These are phyloP conservation scores for Anguilla obscura DNA, from an alignment of 2,797 vertebrate genomes.

Conservation along the genomic window DNA sequence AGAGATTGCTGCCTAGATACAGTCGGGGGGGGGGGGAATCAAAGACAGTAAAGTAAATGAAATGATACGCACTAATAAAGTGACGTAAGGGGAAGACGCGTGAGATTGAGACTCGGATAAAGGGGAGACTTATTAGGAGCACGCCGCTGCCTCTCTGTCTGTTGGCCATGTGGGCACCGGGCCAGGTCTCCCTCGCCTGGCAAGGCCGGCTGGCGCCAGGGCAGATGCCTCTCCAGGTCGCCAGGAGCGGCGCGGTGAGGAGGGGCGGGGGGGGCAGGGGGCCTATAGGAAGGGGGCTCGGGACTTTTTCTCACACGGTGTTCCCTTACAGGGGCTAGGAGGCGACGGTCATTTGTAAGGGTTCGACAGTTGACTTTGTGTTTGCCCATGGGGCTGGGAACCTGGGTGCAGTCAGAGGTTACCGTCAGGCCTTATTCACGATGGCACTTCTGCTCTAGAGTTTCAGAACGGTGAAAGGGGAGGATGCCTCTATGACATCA, in stretches of 20 bases:
- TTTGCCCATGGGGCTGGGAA: neutral
- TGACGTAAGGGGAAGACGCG: neutral
- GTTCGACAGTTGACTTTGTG: conserved; percentile 7
- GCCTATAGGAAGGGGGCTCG: neutral
- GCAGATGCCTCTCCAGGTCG: conserved; percentile 10
- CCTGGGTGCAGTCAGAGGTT: neutral
- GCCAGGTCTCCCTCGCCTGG: neutral
- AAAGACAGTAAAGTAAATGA: neutral
- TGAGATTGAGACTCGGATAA: neutral
- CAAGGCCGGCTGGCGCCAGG: neutral
- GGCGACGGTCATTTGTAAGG: neutral
- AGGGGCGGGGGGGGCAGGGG: neutral
- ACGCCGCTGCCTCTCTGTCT: neutral
- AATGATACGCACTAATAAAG: neutral
- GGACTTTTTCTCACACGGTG: neutral
- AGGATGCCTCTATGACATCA: neutral
- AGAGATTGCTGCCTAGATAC: neutral
- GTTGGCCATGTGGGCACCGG: neutral
- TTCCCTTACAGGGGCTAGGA: neutral
- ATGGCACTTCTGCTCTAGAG: neutral
- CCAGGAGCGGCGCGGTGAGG: neutral
- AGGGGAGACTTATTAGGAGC: neutral
- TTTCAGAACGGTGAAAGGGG: neutral
- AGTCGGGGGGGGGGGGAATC: neutral
- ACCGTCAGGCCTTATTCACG: neutral